Evolutionary conservation across 2,797 vertebrate species (phyloP).

Genomic region (Micrastur ruficollis): DNA sequence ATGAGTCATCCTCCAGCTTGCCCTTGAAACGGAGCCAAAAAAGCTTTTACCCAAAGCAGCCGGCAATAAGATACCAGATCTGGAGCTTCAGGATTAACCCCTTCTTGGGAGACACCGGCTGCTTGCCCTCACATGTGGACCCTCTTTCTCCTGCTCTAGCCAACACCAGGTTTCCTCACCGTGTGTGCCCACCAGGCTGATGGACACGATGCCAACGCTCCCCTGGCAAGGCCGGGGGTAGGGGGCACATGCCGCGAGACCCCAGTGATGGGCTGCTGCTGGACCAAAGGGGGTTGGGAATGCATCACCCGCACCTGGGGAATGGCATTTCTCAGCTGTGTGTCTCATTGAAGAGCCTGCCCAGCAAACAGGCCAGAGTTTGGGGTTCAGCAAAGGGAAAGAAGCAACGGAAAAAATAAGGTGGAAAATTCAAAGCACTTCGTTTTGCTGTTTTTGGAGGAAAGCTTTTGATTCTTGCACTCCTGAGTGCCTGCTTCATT

Average conservation of each 20-base stretch:
- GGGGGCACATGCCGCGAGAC: accelerated
- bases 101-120: background rate
- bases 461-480: background rate
- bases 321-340: background rate
- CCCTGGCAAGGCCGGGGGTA: background rate
- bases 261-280: background rate
- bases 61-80: constrained; percentile 63
- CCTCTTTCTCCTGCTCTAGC: background rate
- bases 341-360: background rate
- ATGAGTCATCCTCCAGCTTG: constrained; percentile 61
- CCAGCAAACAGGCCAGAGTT: background rate
- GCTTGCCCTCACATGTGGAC: background rate
- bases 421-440: background rate
- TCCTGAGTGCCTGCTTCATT: background rate
- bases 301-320: accelerated
- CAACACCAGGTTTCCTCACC: background rate
- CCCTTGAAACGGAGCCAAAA: constrained; percentile 74
- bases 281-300: background rate
- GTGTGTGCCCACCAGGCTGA: accelerated
- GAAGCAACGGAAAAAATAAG: background rate
- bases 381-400: background rate
- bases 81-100: constrained; percentile 59
- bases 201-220: accelerated
- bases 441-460: background rate
- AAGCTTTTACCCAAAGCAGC: constrained; percentile 70